Evolutionary conservation across 2,113 vertebrate species (phyloP), one percentile per base, ranked within the genome.

Genomic region (Todiramphus chloris): DNA sequence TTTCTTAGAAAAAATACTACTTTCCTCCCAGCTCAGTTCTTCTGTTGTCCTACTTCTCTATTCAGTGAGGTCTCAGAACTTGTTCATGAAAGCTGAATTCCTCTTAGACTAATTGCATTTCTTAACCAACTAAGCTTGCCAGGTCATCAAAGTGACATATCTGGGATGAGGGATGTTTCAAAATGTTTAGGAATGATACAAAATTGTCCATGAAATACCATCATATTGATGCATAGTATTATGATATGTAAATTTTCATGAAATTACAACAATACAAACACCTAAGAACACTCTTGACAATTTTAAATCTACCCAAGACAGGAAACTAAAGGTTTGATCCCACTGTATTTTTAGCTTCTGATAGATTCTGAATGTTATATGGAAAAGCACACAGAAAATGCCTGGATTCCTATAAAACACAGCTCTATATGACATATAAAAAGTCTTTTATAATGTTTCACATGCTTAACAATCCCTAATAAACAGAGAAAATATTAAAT

Each of bases 401-500:
- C 2, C 30, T 66, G 31, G 4, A 58, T 93, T 76, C 31, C 21
- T 50, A 62, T 43, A 92, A 94, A 85, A 76, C 15, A 50, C 10
- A 31, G 35, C 3, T 91, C 79, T 82, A 60, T 58, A 21, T 44
- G 75, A 24, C 5, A 41, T 24, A 76, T 31, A 35, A 63, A 68
- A 74, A 39, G 6, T 44, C 2, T 70, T 73, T 83, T 74, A 51
- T 33, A 28, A n/a, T 63, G 11, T 82, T 84, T 81, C 28, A 14
- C 16, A 48, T 53, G 33, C 30, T 80, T 66, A 62, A n/a, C 30
- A 51, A 15, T 59, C n/a, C 11, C 39, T 72, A 30, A 84, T 87
- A 93, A 95, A 90, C 13, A 84, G 69, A 60, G 48, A 87, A 70
- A 35, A 78, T 92, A 94, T 96, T 60, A 93, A 95, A 89, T 87